Conservation (phyloP, 2,113 vertebrate species). For the Chunga burmeisteri region DNA sequence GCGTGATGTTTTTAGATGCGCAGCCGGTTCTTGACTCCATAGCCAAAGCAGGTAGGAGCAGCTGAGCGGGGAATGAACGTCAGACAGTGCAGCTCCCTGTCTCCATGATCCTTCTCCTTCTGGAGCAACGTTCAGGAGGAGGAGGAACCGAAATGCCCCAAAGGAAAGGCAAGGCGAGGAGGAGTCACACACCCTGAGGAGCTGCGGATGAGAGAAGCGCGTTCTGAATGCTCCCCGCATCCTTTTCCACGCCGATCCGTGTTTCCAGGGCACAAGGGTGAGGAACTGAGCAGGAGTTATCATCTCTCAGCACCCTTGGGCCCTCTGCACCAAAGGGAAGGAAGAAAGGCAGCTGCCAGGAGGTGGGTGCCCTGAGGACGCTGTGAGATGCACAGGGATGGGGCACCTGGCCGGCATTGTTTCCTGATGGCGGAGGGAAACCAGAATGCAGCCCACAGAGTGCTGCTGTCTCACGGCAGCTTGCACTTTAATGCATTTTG, state of each 20-base stretch:
- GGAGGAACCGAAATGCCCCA: not conserved
- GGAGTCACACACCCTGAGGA: not conserved
- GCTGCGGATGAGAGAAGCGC: rapidly evolving
- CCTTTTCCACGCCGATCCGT: rapidly evolving
- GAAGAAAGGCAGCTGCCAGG: not conserved
- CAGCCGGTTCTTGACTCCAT: not conserved
- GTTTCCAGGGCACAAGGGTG: not conserved
- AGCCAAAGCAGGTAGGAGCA: not conserved
- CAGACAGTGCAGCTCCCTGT: rapidly evolving
- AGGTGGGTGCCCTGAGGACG: rapidly evolving
- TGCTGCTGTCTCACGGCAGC: not conserved
- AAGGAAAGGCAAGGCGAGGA: not conserved
- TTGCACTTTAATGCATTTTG: not conserved
- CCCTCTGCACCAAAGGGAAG: not conserved
- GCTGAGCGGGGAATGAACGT: rapidly evolving
- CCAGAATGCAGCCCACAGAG: not conserved
- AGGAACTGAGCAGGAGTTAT: not conserved
- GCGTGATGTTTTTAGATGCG: not conserved
- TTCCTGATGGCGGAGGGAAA: not conserved
- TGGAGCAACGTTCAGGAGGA: not conserved
- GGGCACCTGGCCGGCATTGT: rapidly evolving
- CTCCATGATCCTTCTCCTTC: not conserved
- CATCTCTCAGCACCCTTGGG: not conserved
- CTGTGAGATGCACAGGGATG: not conserved
- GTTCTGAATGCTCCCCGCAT: rapidly evolving